Evolutionary conservation across 2,113 vertebrate species (phyloP), one percentile per base, ranked within the genome.

Genomic region (Hippopotamus amphibius): DNA sequence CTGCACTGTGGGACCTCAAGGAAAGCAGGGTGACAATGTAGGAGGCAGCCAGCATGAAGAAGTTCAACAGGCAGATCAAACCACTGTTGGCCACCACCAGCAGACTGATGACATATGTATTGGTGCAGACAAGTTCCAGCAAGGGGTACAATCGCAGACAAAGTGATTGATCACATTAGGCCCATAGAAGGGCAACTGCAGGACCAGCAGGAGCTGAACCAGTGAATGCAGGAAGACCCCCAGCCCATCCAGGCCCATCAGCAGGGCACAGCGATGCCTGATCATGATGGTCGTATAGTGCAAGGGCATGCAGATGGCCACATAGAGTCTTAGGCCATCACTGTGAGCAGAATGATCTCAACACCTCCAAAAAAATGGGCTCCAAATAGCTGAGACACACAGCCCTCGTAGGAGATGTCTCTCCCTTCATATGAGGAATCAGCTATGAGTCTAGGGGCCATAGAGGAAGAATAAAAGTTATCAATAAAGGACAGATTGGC

Each of bases 81-180:
- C 96, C 96, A 41, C 94, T 97, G 85, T 97, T 98, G 93, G 93
- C 93, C 3, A 94, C 93, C 80, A 97, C 96, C 84, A 97, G 69
- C 66, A 97, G 37, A 1, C 94, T n/a, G 3, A 53, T 90, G 84
- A 55, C 13, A 11, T 72, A 50, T 0, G 95, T 98, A n/a, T 98
- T 37, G 0, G 95, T 91, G 59, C 96, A 98, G 80, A 96, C 90
- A 0, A 97, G 88, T 72, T 97, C 88, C 80, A 97, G 68, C 81
- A 97, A 79, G 2, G 93, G 97, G 85, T 93, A 96, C 41, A 98
- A 88, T 98, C 97, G 76, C 98, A 98, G 74, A 96, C 97, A 71
- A 98, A 98, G 74, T 82, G 97, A 82, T 98, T 77, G 10, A 98
- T 95, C 2, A 97, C 2, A 0, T 95, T 97, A 46, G 87, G 83